phyloP scores from a whole-genome alignment of 2,113 vertebrate species.

The Tragelaphus scriptus region DNA sequence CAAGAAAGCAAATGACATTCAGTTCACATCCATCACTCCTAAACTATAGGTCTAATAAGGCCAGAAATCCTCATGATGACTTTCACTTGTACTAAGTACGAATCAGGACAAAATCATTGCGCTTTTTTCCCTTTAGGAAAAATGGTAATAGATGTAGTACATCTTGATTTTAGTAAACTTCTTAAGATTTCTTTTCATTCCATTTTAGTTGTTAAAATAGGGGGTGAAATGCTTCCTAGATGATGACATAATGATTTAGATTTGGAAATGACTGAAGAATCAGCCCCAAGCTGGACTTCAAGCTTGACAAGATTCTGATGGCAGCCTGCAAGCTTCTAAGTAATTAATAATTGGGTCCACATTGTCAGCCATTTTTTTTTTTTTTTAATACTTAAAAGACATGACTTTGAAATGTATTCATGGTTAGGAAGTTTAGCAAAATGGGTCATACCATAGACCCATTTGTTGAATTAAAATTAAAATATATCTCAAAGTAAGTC shows the following conservation, averaged over 20 bases:
- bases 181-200: not conserved
- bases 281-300: not conserved
- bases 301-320: not conserved
- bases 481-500: not conserved
- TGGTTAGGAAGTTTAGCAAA: not conserved
- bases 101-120: not conserved
- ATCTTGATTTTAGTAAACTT: not conserved
- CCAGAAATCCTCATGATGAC: no score
- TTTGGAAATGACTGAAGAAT: not conserved
- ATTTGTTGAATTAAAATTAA: not conserved
- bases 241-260: not conserved
- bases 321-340: not conserved
- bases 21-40: no score
- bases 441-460: not conserved
- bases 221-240: not conserved
- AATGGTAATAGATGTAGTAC: not conserved
- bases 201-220: not conserved
- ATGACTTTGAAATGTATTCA: not conserved
- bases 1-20: no score
- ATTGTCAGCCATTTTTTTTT: not conserved
- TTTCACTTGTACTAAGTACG: not conserved
- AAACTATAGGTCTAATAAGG: no score
- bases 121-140: not conserved
- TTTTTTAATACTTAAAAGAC: no score
- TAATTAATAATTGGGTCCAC: rapidly evolving